Percentiles rank a stretch among this genome's conserved stretches.
Evolutionary conservation across 2,797 vertebrate species (phyloP).

Genomic region (Hyperoplus immaculatus): DNA sequence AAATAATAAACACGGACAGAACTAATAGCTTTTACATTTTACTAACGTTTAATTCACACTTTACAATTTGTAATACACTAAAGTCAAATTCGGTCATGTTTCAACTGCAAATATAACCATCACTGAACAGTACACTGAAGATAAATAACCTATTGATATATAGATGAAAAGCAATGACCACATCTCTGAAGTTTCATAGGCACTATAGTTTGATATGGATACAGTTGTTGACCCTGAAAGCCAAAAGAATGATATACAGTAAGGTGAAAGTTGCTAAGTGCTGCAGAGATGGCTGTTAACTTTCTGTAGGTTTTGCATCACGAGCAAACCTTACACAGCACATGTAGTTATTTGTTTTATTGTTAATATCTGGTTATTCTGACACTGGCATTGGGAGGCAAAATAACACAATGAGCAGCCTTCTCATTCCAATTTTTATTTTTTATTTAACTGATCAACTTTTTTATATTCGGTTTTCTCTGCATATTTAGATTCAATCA

Average conservation of each 20-base stretch:
- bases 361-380: background rate
- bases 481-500: constrained; percentile 1
- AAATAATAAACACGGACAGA: constrained; percentile 18
- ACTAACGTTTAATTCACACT: constrained; percentile 4
- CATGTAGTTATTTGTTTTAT: background rate
- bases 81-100: constrained; percentile 1
- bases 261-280: background rate
- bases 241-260: background rate
- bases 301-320: background rate
- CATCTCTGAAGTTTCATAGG: background rate
- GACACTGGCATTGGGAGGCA: background rate
- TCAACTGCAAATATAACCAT: background rate
- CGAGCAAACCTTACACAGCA: background rate
- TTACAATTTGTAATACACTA: background rate
- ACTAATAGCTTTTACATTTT: background rate
- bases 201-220: constrained; percentile 3
- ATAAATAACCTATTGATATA: constrained; percentile 5
- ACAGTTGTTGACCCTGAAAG: background rate
- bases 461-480: too few relatives aligned
- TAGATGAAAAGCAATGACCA: background rate
- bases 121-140: background rate
- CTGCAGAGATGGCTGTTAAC: background rate
- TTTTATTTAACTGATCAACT: background rate
- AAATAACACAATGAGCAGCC: background rate
- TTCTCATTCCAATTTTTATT: background rate